Evolutionary conservation across 2,113 vertebrate species (phyloP).

Genomic region (Embiotoca jacksoni): DNA sequence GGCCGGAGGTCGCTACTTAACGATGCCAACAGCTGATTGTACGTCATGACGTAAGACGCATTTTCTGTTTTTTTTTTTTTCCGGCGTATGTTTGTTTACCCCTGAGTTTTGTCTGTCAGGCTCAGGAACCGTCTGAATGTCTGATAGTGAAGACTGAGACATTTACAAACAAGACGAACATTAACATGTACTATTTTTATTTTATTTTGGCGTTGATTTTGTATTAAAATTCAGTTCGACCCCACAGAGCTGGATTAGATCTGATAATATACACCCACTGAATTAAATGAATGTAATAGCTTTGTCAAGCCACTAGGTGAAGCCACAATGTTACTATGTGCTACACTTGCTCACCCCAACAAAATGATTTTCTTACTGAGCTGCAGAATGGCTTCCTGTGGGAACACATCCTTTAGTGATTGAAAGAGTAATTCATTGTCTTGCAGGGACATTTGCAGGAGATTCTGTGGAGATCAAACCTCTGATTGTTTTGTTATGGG

Average conservation of each 20-base stretch:
- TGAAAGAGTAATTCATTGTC: neutral
- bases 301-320: conserved; percentile 16
- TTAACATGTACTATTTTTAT: too few species aligned
- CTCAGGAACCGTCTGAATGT: neutral
- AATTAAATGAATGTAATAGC: neutral
- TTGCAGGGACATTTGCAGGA: neutral
- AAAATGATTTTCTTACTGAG: too few species aligned
- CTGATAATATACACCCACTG: neutral
- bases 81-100: neutral
- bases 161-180: too few species aligned
- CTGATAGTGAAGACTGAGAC: too few species aligned
- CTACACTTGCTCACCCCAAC: neutral
- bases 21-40: conserved; percentile 63
- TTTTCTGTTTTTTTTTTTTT: too few species aligned
- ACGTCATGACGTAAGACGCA: conserved; percentile 66
- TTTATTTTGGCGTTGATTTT: too few species aligned
- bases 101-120: conserved; percentile 38
- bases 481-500: neutral
- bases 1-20: conserved; percentile 43
- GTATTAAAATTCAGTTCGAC: too few species aligned
- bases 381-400: neutral
- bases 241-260: too few species aligned
- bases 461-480: neutral
- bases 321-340: neutral
- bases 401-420: neutral